These are phyloP conservation scores for Musca vetustissima DNA, from an alignment of 1,140 invertebrate genomes.

Conservation along the genomic window DNA sequence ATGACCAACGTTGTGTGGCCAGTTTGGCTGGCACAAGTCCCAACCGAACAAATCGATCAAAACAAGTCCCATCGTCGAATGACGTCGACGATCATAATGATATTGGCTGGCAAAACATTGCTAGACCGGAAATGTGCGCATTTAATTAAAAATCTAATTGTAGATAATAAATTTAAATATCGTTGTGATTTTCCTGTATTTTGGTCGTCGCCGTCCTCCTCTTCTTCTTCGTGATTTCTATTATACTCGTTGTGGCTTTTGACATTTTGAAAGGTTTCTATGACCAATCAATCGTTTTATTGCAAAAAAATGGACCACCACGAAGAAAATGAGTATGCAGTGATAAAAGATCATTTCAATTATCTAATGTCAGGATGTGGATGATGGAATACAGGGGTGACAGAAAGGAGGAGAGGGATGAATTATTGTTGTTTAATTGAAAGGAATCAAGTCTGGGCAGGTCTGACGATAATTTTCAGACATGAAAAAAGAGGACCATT, in stretches of 20 bases:
- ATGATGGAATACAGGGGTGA: no score
- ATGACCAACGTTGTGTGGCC: not conserved
- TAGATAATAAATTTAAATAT: conserved; percentile 22
- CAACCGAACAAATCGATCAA: not conserved
- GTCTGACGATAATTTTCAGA: no score
- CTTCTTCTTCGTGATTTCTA: no score
- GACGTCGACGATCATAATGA: not conserved
- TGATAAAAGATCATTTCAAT: not conserved
- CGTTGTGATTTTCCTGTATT: not conserved
- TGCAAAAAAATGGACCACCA: not conserved
- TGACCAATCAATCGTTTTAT: not conserved
- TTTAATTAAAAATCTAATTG: conserved; percentile 32
- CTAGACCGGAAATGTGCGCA: conserved; percentile 50
- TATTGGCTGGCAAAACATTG: conserved; percentile 23
- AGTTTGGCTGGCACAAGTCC: not conserved
- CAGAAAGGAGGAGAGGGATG: no score
- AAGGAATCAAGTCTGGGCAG: no score
- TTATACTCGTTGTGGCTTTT: not conserved
- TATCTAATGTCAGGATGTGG: no score
- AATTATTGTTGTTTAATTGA: no score
- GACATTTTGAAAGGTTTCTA: not conserved
- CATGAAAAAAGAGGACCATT: no score
- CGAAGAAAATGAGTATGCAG: not conserved
- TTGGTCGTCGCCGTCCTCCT: no score
- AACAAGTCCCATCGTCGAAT: no score